Evolutionary conservation across 1,140 invertebrate genomes (phyloP).

Genomic region (Macrobrachium rosenbergii): DNA sequence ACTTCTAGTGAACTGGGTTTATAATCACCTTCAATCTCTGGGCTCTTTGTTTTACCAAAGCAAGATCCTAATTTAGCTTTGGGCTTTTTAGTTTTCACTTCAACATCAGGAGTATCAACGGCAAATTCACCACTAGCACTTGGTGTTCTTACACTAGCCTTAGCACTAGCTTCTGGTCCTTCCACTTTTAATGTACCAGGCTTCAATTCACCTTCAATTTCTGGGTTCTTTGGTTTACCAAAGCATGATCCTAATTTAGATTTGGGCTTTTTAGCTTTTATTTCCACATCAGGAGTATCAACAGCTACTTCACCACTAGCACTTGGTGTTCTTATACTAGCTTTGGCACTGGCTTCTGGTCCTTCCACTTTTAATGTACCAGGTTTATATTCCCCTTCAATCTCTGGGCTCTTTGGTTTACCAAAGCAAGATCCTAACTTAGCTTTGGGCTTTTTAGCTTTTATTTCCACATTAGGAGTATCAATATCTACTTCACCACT

Average conservation of each 20-base stretch:
- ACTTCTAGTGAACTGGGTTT: background rate
- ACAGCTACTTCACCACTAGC: background rate
- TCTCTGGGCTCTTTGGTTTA: background rate
- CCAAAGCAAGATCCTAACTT: constrained; percentile 14
- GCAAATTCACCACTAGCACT: background rate
- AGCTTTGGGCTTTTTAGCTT: constrained; percentile 10
- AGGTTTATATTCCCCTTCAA: constrained; percentile 12
- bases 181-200: background rate
- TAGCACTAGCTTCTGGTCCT: background rate
- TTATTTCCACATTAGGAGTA: background rate
- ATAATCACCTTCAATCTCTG: background rate
- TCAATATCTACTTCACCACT: background rate
- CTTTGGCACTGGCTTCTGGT: background rate
- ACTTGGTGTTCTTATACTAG: background rate
- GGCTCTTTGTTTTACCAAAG: background rate
- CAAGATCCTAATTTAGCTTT: constrained; percentile 11
- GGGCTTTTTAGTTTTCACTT: background rate
- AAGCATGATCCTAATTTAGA: constrained; percentile 13
- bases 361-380: background rate
- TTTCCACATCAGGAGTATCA: background rate
- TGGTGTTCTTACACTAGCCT: background rate
- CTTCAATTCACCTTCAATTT: constrained; percentile 1
- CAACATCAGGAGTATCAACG: constrained; percentile 1
- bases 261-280: constrained; percentile 9
- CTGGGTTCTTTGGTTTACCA: background rate